Evolutionary conservation across 2,888 invertebrate genomes (phyloP).

Genomic region (Macrosiphum euphorbiae): DNA sequence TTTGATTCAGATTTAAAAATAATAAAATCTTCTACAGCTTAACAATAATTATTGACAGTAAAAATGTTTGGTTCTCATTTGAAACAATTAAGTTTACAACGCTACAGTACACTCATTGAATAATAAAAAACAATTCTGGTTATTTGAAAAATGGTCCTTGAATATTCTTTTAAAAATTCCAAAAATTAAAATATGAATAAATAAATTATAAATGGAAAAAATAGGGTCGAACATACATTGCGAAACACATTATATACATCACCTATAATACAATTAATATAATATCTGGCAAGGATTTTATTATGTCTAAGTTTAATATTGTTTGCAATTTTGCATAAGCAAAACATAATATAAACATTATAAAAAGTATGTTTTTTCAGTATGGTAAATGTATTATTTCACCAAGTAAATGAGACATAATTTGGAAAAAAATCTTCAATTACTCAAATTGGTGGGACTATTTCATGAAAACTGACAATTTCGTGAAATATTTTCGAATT

Average conservation of each 20-base stretch:
- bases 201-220: neutral
- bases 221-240: neutral
- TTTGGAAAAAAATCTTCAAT: accelerated
- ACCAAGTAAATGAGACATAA: neutral
- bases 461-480: neutral
- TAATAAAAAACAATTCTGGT: neutral
- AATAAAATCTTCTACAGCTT: no score
- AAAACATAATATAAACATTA: neutral
- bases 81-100: no score
- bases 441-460: neutral
- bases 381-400: neutral
- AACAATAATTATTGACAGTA: no score
- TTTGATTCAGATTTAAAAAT: no score
- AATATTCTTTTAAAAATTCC: neutral
- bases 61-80: no score
- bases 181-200: neutral
- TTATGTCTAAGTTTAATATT: neutral
- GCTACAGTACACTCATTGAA: neutral
- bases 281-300: neutral
- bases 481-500: no score
- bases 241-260: neutral
- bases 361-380: neutral
- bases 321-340: neutral
- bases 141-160: neutral
- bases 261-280: neutral